Percentiles rank a stretch among this genome's conserved stretches.
phyloP scores from a whole-genome alignment of 1,140 invertebrate genomes.

The Drosophila pseudoobscura region DNA sequence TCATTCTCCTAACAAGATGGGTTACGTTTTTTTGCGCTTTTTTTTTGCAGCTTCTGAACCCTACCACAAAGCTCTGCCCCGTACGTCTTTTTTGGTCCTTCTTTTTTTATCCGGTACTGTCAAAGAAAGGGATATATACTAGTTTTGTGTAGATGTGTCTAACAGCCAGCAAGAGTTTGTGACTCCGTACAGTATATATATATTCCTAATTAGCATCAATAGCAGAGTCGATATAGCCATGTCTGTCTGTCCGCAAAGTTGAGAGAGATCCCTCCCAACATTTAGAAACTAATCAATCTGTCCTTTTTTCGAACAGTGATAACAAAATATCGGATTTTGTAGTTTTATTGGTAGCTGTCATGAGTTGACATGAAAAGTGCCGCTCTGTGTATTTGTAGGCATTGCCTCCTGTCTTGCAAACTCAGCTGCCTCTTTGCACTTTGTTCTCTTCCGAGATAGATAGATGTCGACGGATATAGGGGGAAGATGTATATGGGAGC shows the following conservation, averaged over 20 bases:
- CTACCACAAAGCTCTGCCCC: constrained; percentile 5
- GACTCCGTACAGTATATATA: background rate
- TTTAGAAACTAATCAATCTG: too few species aligned
- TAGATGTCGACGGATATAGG: background rate
- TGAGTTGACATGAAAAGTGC: constrained; percentile 72
- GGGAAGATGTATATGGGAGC: background rate
- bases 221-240: too few species aligned
- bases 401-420: background rate
- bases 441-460: too few species aligned
- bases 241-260: too few species aligned
- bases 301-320: too few species aligned
- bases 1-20: constrained; percentile 44
- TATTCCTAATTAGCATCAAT: background rate
- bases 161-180: too few species aligned
- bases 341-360: constrained; percentile 66
- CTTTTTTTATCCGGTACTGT: constrained; percentile 4
- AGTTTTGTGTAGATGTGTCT: background rate
- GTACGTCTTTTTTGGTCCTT: background rate
- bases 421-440: background rate
- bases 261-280: too few species aligned
- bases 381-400: constrained; percentile 41
- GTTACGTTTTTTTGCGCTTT: constrained; percentile 72
- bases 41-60: constrained; percentile 61
- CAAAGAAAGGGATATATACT: background rate
- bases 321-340: too few species aligned